A percentile compares a stretch with the other conserved stretches of the same genome.
These are phyloP conservation scores for Pygmarrhopalites habei DNA, from an alignment of 1,140 invertebrate species.

Conservation along the genomic window DNA sequence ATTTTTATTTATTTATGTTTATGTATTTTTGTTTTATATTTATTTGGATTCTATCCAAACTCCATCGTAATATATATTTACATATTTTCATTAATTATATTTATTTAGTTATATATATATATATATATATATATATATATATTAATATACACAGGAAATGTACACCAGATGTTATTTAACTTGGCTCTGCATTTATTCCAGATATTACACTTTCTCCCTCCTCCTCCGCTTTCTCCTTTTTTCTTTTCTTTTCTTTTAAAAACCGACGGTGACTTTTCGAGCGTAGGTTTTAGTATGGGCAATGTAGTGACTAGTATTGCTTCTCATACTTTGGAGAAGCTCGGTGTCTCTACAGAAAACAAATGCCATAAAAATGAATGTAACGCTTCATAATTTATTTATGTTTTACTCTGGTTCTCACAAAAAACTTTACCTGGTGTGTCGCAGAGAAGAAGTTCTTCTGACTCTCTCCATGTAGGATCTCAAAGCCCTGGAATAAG, in stretches of 20 bases:
- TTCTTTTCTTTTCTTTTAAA: not conserved
- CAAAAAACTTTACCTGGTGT: too few species aligned
- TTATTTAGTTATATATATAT: too few species aligned
- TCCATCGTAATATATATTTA: too few species aligned
- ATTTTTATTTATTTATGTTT: too few species aligned
- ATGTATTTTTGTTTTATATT: too few species aligned
- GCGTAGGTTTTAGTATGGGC: constrained; percentile 37
- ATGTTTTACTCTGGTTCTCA: too few species aligned
- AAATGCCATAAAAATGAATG: not conserved
- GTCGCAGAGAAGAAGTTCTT: not conserved
- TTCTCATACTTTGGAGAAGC: constrained; percentile 34
- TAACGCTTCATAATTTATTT: too few species aligned
- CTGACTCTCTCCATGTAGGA: constrained; percentile 7
- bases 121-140: not conserved
- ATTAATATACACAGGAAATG: not conserved
- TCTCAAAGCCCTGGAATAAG: constrained; percentile 33
- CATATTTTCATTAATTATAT: too few species aligned
- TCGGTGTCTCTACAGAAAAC: constrained; percentile 27
- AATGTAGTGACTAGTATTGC: constrained; percentile 30
- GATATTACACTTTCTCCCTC: not conserved
- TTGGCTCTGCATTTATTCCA: not conserved
- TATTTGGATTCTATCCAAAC: too few species aligned
- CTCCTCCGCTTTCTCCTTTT: not conserved
- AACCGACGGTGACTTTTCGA: constrained; percentile 30
- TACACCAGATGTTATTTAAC: not conserved